Conservation (phyloP, 2,797 vertebrate genomes). For the Pipistrellus kuhlii region DNA sequence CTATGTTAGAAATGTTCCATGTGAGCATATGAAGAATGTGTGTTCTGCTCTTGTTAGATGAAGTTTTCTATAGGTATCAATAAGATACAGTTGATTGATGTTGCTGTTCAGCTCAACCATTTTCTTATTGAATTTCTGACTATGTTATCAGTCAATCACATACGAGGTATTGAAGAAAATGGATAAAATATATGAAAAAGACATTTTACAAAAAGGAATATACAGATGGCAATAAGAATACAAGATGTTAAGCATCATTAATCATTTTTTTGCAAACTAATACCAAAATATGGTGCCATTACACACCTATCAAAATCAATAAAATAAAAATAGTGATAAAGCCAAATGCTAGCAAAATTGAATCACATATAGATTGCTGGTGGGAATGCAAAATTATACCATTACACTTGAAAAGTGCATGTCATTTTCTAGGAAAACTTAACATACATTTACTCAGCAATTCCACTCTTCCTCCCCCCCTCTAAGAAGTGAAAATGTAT, state of each 20-base stretch:
- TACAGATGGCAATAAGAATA: not conserved
- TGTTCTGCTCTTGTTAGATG: not conserved
- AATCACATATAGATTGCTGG: not conserved
- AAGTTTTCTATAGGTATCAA: not conserved
- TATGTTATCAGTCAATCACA: not conserved
- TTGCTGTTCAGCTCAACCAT: not conserved
- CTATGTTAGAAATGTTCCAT: not conserved
- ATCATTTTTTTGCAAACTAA: not conserved
- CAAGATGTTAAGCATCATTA: not conserved
- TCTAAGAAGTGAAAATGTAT: not conserved
- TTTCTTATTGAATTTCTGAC: not conserved
- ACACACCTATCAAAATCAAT: not conserved
- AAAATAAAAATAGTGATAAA: constrained; percentile 1
- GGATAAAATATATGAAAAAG: not conserved
- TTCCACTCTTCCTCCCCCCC: not conserved
- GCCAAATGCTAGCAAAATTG: not conserved
- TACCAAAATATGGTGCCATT: not conserved
- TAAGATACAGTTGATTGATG: not conserved
- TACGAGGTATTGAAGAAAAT: not conserved
- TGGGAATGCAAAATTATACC: not conserved
- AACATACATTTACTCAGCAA: not conserved
- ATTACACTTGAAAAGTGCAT: not conserved
- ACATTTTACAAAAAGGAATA: not conserved
- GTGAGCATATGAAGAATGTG: not conserved
- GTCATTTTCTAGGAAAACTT: not conserved